phyloP scores from a whole-genome alignment of 2,797 vertebrate species.

The Sebastes taczanowskii region DNA sequence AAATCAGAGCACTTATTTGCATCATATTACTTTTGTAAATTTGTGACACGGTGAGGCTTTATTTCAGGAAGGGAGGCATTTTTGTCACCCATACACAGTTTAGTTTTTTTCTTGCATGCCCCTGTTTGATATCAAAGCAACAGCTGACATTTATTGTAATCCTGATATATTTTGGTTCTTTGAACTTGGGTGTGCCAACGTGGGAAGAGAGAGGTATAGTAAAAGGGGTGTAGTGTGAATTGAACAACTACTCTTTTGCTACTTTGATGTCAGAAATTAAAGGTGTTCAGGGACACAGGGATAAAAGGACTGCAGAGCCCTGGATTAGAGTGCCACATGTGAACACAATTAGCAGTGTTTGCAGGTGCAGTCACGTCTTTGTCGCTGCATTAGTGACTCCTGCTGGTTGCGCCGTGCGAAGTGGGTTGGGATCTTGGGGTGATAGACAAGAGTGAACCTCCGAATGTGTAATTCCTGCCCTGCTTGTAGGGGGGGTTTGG shows the following conservation, averaged over 20 bases:
- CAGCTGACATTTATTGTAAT: not conserved
- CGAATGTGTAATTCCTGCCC: not conserved
- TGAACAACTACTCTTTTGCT: slow-evolving; percentile 5
- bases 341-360: slow-evolving; percentile 33
- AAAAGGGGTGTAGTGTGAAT: not conserved
- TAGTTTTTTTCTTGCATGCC: not conserved
- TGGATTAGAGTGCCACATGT: slow-evolving; percentile 8
- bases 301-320: slow-evolving; percentile 15
- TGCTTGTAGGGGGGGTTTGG: not conserved
- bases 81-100: not conserved
- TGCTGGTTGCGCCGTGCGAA: not conserved
- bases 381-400: slow-evolving; percentile 31
- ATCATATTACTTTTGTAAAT: not conserved
- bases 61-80: not conserved
- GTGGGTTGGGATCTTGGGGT: not conserved
- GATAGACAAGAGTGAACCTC: slow-evolving; percentile 4
- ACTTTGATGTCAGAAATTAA: slow-evolving; percentile 28
- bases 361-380: slow-evolving; percentile 19
- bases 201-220: not conserved
- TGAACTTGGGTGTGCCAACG: not conserved
- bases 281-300: not conserved
- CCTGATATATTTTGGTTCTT: not conserved
- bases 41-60: not conserved
- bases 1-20: not conserved
- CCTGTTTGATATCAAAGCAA: not conserved